These are phyloP conservation scores for Cosmia pyralina DNA, from an alignment of 2,888 invertebrate genomes.

Conservation along the genomic window DNA sequence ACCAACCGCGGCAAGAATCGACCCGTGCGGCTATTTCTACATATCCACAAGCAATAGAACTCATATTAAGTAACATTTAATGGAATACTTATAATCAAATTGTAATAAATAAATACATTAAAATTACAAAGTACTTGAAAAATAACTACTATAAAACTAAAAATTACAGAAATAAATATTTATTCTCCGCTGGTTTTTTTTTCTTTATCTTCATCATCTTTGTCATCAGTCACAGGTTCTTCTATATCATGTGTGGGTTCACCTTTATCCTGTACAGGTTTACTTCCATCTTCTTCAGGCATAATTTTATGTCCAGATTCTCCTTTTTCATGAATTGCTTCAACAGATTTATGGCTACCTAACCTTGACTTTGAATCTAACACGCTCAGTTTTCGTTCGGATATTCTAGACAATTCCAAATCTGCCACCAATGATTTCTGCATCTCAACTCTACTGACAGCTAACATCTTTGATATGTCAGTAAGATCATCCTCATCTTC, in stretches of 20 bases:
- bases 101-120: constrained; percentile 11
- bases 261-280: not conserved
- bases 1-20: too few relatives aligned
- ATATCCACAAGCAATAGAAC: not conserved
- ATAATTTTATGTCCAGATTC: constrained; percentile 36
- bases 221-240: not conserved
- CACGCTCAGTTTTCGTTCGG: constrained; percentile 3
- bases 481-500: constrained; percentile 68
- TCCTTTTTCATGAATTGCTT: constrained; percentile 31
- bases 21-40: too few relatives aligned
- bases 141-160: not conserved
- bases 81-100: constrained; percentile 2
- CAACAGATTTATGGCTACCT: not conserved
- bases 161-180: constrained; percentile 5
- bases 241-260: not conserved
- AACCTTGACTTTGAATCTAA: constrained; percentile 25
- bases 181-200: not conserved
- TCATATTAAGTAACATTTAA: not conserved
- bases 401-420: constrained; percentile 77
- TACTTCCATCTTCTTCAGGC: constrained; percentile 1
- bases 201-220: not conserved
- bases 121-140: constrained; percentile 12
- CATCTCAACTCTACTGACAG: constrained; percentile 80
- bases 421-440: constrained; percentile 85
- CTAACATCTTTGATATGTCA: constrained; percentile 77